Evolutionary conservation across 2,113 vertebrate species (phyloP).

Genomic region (Atractosteus spatula): DNA sequence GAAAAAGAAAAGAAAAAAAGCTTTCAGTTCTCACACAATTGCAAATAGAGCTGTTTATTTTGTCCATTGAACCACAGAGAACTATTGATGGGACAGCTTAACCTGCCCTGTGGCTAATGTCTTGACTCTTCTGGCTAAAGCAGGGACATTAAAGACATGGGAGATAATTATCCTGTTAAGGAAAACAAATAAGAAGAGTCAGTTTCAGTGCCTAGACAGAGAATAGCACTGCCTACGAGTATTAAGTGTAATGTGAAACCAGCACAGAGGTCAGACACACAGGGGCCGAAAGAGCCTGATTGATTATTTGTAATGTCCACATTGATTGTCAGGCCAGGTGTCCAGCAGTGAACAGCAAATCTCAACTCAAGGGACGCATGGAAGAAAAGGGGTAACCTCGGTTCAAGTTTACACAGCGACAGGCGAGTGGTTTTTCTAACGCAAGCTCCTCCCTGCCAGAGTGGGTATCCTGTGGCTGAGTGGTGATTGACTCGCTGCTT

Average conservation of each 20-base stretch:
- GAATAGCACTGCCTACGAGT: background rate
- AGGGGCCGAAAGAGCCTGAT: slow-evolving; percentile 2
- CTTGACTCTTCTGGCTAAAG: background rate
- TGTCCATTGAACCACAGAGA: slow-evolving; percentile 5
- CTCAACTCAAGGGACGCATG: slow-evolving; percentile 9
- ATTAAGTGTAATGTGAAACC: slow-evolving; percentile 30
- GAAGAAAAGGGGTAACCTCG: slow-evolving; percentile 5
- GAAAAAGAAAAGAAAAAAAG: background rate
- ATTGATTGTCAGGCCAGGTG: slow-evolving; percentile 29
- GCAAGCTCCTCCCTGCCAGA: background rate
- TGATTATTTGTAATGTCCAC: slow-evolving; percentile 28
- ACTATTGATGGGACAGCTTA: slow-evolving; percentile 16
- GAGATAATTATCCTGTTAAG: slow-evolving; percentile 21
- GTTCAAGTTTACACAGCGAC: slow-evolving; percentile 24
- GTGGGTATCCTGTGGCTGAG: background rate
- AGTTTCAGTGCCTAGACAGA: background rate
- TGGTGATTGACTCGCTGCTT: slow-evolving; percentile 16
- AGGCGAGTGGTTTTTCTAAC: background rate
- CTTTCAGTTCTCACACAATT: background rate
- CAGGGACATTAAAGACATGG: slow-evolving; percentile 5
- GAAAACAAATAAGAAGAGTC: slow-evolving; percentile 21
- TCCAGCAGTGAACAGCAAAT: background rate
- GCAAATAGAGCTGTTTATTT: background rate
- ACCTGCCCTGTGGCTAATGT: background rate
- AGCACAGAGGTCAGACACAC: slow-evolving; percentile 15